These are phyloP conservation scores for Eupsittula cactorum DNA, from an alignment of 2,113 vertebrate species.

Conservation along the genomic window DNA sequence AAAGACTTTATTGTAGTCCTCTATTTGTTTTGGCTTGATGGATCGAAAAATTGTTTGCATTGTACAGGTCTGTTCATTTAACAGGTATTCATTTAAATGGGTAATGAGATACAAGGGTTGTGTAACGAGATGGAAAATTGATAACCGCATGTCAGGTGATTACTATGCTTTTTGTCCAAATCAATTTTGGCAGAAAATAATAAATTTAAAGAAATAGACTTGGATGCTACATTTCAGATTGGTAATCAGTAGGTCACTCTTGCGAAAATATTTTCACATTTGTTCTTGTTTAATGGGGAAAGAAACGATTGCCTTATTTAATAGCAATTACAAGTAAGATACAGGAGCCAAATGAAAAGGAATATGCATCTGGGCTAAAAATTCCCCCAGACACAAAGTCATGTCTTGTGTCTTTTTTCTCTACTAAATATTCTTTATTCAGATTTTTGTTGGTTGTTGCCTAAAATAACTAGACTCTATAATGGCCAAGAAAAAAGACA, in stretches of 20 bases:
- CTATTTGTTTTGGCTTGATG: constrained; percentile 61
- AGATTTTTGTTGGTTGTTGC: neutral
- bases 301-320: constrained; percentile 9
- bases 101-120: constrained; percentile 62
- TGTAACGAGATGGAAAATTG: constrained; percentile 72
- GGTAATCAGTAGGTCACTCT: constrained; percentile 43
- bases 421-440: neutral
- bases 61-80: constrained; percentile 54
- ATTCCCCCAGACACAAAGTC: neutral
- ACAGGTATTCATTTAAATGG: constrained; percentile 66
- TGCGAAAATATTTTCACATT: constrained; percentile 51
- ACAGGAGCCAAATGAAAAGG: neutral
- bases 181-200: constrained; percentile 69
- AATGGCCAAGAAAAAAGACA: neutral
- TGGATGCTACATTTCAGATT: neutral
- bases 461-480: neutral
- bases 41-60: constrained; percentile 51
- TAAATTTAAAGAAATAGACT: constrained; percentile 60
- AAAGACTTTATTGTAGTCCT: constrained; percentile 1
- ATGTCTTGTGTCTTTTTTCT: neutral
- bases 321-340: neutral
- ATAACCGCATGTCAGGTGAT: constrained; percentile 50
- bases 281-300: constrained; percentile 19
- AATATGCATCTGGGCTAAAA: neutral
- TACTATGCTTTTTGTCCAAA: constrained; percentile 59